A percentile compares a stretch with the other conserved stretches of the same genome.
These are phyloP conservation scores for Tipula unca DNA, from an alignment of 2,888 invertebrate genomes.

Conservation along the genomic window DNA sequence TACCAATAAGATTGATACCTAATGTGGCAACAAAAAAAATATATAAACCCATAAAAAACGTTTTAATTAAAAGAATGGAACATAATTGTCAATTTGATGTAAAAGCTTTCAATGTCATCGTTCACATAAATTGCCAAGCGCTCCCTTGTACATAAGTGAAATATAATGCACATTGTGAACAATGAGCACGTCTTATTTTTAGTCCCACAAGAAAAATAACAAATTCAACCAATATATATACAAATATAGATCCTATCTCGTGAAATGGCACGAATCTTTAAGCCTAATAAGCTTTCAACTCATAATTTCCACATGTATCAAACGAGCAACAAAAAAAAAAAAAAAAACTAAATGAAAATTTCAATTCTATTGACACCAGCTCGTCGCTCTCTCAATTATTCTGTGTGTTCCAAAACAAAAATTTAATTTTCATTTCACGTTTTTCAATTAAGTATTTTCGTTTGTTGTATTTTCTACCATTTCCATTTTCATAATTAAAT, in stretches of 20 bases:
- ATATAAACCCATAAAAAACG: too few species aligned
- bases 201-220: neutral
- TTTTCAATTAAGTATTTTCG: neutral
- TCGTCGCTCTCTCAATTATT: neutral
- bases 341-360: neutral
- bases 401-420: neutral
- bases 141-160: too few species aligned
- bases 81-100: too few species aligned
- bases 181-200: neutral
- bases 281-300: neutral
- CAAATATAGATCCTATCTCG: neutral
- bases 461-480: neutral
- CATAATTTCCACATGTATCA: neutral
- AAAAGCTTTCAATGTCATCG: too few species aligned
- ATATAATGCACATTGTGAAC: neutral
- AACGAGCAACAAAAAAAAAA: too few species aligned
- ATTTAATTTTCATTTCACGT: neutral
- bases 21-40: too few species aligned
- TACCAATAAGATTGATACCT: too few species aligned
- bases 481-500: conserved; percentile 1
- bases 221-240: neutral
- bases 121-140: too few species aligned
- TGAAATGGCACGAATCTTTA: neutral
- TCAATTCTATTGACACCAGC: neutral
- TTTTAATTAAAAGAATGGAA: too few species aligned